Percentiles rank a stretch among this genome's conserved stretches.
phyloP scores from a whole-genome alignment of 2,113 vertebrate species.

The Nycticebus coucang region DNA sequence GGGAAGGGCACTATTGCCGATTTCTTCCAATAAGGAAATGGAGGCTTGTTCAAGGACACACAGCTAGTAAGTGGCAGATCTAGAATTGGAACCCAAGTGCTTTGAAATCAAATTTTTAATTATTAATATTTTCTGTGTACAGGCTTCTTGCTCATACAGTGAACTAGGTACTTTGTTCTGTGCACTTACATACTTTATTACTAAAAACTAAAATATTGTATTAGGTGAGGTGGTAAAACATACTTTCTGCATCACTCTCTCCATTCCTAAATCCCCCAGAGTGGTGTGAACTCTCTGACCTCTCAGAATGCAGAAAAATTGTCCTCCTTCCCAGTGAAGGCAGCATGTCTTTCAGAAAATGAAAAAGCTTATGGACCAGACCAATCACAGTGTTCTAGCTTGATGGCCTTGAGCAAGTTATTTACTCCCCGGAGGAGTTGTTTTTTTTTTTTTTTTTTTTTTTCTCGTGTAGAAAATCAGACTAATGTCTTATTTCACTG shows the following conservation, averaged over 20 bases:
- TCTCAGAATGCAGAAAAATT: neutral
- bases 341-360: neutral
- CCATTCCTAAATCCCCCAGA: neutral
- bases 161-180: neutral
- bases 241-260: neutral
- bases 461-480: slow-evolving; percentile 40
- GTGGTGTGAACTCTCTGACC: neutral
- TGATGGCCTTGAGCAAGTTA: slow-evolving; percentile 28
- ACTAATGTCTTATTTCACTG: neutral
- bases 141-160: neutral
- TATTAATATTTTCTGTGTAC: neutral
- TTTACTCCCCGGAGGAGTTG: neutral
- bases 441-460: neutral
- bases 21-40: slow-evolving; percentile 25
- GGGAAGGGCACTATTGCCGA: neutral
- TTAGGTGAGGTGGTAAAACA: neutral
- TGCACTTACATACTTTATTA: neutral
- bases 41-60: neutral
- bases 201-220: neutral
- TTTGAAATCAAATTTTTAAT: neutral
- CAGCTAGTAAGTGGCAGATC: neutral
- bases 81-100: neutral
- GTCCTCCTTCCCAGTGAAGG: neutral
- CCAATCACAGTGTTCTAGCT: neutral
- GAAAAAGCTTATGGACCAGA: slow-evolving; percentile 27